Conservation (phyloP, 2,797 vertebrate species). For the Smutsia gigantea region DNA sequence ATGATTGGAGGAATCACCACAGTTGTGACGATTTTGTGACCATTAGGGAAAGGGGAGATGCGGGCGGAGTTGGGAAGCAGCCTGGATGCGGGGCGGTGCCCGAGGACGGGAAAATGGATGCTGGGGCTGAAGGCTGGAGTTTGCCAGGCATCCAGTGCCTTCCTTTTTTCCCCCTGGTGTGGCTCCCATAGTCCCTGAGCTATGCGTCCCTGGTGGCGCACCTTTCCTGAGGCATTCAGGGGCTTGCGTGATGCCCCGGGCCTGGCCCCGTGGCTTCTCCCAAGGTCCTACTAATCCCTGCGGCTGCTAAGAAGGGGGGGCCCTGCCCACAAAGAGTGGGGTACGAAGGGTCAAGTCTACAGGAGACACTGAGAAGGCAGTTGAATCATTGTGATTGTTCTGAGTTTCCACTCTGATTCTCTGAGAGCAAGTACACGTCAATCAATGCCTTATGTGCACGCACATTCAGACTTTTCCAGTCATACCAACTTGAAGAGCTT, state of each 20-base stretch:
- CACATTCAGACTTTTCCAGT: rapidly evolving
- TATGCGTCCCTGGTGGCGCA: background rate
- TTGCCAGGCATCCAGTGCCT: rapidly evolving
- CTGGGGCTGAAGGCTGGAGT: no score
- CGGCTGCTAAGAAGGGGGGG: background rate
- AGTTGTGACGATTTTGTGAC: background rate
- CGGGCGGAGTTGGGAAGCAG: background rate
- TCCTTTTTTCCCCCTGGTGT: background rate
- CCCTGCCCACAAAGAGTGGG: background rate
- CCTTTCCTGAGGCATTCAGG: background rate
- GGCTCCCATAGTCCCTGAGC: background rate
- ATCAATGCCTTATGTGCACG: background rate
- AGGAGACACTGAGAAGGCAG: background rate
- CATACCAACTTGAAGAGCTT: background rate
- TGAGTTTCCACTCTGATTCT: background rate
- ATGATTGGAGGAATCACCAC: rapidly evolving
- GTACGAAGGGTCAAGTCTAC: rapidly evolving
- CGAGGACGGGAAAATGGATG: background rate
- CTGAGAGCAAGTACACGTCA: background rate
- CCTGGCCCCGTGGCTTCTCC: background rate
- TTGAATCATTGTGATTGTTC: background rate
- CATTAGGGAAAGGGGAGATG: background rate
- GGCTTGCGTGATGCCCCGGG: background rate
- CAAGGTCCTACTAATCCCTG: background rate
- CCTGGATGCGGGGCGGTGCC: background rate